A percentile compares a stretch with the other conserved stretches of the same genome.
These are phyloP conservation scores for Neodiprion pinetum DNA, from an alignment of 1,140 invertebrate species.

Conservation along the genomic window DNA sequence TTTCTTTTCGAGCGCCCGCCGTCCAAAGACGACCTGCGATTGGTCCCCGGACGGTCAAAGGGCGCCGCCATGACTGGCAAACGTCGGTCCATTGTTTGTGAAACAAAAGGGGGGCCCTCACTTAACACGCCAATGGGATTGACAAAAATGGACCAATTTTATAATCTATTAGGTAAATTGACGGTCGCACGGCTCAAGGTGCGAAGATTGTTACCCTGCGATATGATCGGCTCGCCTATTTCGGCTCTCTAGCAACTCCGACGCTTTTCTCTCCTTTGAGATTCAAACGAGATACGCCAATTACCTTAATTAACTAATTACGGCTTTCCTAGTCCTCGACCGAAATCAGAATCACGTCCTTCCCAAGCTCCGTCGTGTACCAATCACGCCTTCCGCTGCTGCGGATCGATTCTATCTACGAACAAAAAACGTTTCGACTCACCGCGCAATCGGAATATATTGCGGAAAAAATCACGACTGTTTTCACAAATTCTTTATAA, in stretches of 20 bases:
- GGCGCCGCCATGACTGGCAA: slow-evolving; percentile 59
- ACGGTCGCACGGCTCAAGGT: slow-evolving; percentile 22
- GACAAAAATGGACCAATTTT: slow-evolving; percentile 37
- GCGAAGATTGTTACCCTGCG: slow-evolving; percentile 11
- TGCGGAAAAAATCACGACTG: no score
- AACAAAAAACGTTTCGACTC: no score
- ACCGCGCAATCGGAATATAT: no score
- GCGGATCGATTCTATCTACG: no score
- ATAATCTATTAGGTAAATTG: slow-evolving; percentile 55
- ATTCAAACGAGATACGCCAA: slow-evolving; percentile 1
- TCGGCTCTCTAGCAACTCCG: neutral
- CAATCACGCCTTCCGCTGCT: no score
- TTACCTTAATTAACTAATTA: slow-evolving; percentile 6
- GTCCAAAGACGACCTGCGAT: slow-evolving; percentile 49
- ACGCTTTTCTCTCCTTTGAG: slow-evolving; percentile 6
- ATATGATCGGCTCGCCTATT: slow-evolving; percentile 8
- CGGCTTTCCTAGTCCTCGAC: neutral
- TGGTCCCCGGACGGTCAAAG: slow-evolving; percentile 60
- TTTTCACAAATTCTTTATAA: no score
- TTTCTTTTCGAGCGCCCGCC: slow-evolving; percentile 51
- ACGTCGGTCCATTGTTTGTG: slow-evolving; percentile 52
- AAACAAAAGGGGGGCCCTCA: slow-evolving; percentile 51
- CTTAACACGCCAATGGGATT: slow-evolving; percentile 46
- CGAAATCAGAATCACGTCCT: slow-evolving; percentile 6
- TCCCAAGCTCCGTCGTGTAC: no score